A percentile compares a stretch with the other conserved stretches of the same genome.
These are phyloP conservation scores for Epicauta chinensis DNA, from an alignment of 1,140 invertebrate genomes.

Conservation along the genomic window DNA sequence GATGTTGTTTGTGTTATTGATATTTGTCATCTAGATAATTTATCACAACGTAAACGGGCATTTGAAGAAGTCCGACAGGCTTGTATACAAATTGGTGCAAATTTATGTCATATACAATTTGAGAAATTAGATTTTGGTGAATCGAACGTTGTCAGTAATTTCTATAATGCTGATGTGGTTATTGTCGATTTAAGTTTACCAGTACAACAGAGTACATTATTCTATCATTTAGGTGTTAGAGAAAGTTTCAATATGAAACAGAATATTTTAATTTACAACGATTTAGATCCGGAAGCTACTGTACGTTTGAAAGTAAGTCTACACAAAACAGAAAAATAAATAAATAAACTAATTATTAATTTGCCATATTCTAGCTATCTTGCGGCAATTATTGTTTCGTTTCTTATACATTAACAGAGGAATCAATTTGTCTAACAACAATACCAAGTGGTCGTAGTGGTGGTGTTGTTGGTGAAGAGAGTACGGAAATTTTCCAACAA, in stretches of 20 bases:
- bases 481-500: constrained; percentile 37
- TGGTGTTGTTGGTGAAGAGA: constrained; percentile 36
- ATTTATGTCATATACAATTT: constrained; percentile 80
- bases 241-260: constrained; percentile 99
- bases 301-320: constrained; percentile 69
- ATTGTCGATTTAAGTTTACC: constrained; percentile 91
- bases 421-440: constrained; percentile 68
- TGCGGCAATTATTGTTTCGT: constrained; percentile 84
- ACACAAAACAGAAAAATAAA: neutral
- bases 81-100: constrained; percentile 69
- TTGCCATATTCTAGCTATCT: constrained; percentile 61
- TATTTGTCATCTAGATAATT: constrained; percentile 59
- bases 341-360: neutral
- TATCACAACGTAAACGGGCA: constrained; percentile 68
- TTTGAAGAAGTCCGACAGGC: constrained; percentile 79
- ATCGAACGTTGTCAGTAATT: constrained; percentile 75
- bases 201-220: constrained; percentile 83
- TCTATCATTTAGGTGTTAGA: constrained; percentile 95
- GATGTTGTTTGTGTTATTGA: constrained; percentile 90
- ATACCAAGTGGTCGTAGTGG: constrained; percentile 25
- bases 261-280: constrained; percentile 92
- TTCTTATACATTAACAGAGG: constrained; percentile 68
- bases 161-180: constrained; percentile 97
- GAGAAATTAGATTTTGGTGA: constrained; percentile 83
- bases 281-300: constrained; percentile 80